These are phyloP conservation scores for Choloepus didactylus DNA, from an alignment of 2,797 vertebrate species.

Conservation along the genomic window DNA sequence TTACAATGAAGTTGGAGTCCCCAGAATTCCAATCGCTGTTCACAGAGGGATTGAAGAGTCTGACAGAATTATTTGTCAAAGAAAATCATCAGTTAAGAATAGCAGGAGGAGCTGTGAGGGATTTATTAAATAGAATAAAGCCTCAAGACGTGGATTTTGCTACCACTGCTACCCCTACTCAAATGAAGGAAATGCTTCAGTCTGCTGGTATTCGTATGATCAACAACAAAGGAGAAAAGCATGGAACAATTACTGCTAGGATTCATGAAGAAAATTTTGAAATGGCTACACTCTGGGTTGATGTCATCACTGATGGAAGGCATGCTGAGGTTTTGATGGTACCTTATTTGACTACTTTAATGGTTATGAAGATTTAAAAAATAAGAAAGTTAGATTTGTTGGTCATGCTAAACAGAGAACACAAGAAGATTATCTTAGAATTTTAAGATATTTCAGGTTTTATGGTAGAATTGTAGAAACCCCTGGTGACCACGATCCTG, in stretches of 20 bases:
- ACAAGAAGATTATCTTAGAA: slow-evolving; percentile 97
- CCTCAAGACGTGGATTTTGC: slow-evolving; percentile 97
- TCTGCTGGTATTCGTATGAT: slow-evolving; percentile 95
- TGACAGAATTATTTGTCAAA: slow-evolving; percentile 93
- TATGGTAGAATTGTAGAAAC: slow-evolving; percentile 93
- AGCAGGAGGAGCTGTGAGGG: slow-evolving; percentile 96
- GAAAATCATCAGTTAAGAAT: slow-evolving; percentile 95
- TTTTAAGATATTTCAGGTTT: slow-evolving; percentile 98
- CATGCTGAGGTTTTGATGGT: slow-evolving; percentile 96
- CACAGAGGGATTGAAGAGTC: no score
- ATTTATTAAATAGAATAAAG: slow-evolving; percentile 93
- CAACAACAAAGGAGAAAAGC: slow-evolving; percentile 97
- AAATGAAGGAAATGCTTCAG: slow-evolving; percentile 97
- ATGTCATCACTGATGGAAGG: slow-evolving; percentile 91
- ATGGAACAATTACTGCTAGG: slow-evolving; percentile 97
- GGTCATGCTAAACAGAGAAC: slow-evolving; percentile 94
- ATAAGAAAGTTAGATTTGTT: slow-evolving; percentile 95
- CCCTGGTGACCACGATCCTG: slow-evolving; percentile 91
- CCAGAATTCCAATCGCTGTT: no score
- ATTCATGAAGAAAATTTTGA: slow-evolving; percentile 97
- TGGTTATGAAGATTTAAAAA: slow-evolving; percentile 96
- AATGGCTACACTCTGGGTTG: slow-evolving; percentile 95
- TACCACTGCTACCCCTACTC: slow-evolving; percentile 95
- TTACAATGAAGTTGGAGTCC: no score
- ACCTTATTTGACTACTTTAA: slow-evolving; percentile 97